Conservation (phyloP, 2,113 vertebrate species). For the Laticauda laticaudata region DNA sequence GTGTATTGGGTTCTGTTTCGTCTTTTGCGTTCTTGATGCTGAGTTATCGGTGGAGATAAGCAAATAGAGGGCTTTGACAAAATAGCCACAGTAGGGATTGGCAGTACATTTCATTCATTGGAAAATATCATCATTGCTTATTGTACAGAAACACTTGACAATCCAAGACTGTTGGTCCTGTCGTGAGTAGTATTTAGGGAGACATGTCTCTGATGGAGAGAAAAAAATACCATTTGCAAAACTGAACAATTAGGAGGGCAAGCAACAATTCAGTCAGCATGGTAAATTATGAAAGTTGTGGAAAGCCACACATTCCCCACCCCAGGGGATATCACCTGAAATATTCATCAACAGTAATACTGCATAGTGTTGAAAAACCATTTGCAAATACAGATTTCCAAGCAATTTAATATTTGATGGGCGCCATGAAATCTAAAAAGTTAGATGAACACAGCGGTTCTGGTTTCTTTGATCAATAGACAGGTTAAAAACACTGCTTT, state of each 20-base stretch:
- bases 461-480: background rate
- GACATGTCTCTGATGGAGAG: background rate
- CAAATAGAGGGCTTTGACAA: background rate
- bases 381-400: background rate
- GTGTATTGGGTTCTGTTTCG: background rate
- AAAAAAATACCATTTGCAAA: background rate
- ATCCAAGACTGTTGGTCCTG: background rate
- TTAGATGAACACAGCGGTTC: background rate
- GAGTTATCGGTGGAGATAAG: background rate
- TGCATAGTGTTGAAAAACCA: background rate
- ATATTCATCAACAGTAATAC: background rate
- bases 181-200: background rate
- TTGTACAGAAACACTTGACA: background rate
- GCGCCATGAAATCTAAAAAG: background rate
- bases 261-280: background rate
- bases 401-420: background rate
- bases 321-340: background rate
- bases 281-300: background rate
- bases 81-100: background rate
- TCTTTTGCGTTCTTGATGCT: background rate
- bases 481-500: background rate
- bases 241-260: background rate
- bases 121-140: background rate
- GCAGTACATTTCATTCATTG: background rate
- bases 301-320: background rate